Evolutionary conservation across 1,140 invertebrate species (phyloP), one percentile per base, ranked within the genome.

Genomic region (Gonioctena quinquepunctata): DNA sequence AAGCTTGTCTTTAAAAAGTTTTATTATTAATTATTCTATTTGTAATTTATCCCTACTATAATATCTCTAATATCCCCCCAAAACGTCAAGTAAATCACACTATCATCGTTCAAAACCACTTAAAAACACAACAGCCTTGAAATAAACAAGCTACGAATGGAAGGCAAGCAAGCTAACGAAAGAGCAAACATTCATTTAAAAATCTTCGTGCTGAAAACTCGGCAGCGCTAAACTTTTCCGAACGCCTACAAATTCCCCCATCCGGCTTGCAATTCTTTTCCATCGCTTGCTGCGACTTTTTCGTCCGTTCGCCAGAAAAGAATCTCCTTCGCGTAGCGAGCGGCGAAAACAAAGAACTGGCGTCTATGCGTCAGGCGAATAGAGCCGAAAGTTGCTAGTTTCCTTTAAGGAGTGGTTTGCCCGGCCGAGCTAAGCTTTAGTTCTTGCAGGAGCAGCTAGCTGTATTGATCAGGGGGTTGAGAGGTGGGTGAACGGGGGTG

Each of bases 381-480:
- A 79, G 60, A 66, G 78, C 50, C 75, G 77, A 79, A 65, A 77
- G 65, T 80, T 70, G 77, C 62, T 3, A 25, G 27, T 70, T 71
- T 72, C 78, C 74, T 79, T 80, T 66, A 80, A 80, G 79, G 79
- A 80, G 78, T 78, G 79, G 79, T 42, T 42, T 42, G 78, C 78
- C 79, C 78, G 79, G 79, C 72, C 78, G 76, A 80, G 77, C 79
- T 79, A 81, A 81, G 78, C 78, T 80, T 73, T 62, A 70, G 77
- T 76, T 81, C 78, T 79, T 80, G 78, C 78, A 80, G 78, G 75
- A 79, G 75, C 76, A 76, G 77, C 77, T 78, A 80, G 79, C 79
- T 81, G 79, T 81, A 81, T 81, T 80, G 79, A 81, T 81, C 79
- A 79, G 76, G 61, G 16, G 33, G 33, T n/a, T 42, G 33, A 42